Evolutionary conservation across 2,797 vertebrate genomes (phyloP), one percentile per base, ranked within the genome.

Genomic region (Knipowitschia caucasica): DNA sequence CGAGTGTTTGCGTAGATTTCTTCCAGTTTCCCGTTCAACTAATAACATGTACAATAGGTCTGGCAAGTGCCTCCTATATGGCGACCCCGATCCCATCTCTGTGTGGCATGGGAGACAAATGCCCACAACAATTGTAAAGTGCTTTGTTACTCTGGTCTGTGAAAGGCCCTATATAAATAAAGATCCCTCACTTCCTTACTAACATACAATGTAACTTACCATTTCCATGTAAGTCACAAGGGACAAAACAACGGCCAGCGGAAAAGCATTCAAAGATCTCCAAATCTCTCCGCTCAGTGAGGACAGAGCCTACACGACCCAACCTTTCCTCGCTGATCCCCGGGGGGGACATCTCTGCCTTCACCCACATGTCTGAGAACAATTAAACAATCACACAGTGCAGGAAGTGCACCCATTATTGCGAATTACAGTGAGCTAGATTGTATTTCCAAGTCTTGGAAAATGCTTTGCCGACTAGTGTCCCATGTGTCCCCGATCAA

Each of bases 381-480:
- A 63, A 84, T 89, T 84, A 86, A 78, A 76, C 80, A 77, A 86
- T 87, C 71, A 84, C 70, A 86, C 57, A 64, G 53, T 71, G 66
- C 55, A 76, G 81, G 84, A 86, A 78, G 71, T 69, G 7, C 21
- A 52, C 53, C 80, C 68, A 76, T 85, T 75, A 80, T 80, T 86
- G 53, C 67, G 64, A 85, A 78, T 87, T 78, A 85, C 77, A 77
- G 61, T 74, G 42, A 50, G 49, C 56, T 56, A 63, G 71, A 81
- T 74, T 78, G 64, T 60, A 43, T 86, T 86, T 78, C 71, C 65
- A 74, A 47, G 59, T 75, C 71, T 73, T 67, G 38, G 56, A 50
- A 51, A 56, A 9, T 31, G 56, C 62, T 73, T 27, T 17, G 44
- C 44, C 36, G 64, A 66, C 62, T 50, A 5, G 26, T 50, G 56